phyloP scores from a whole-genome alignment of 2,888 invertebrate genomes.

The Macrostomum cliftonense region DNA sequence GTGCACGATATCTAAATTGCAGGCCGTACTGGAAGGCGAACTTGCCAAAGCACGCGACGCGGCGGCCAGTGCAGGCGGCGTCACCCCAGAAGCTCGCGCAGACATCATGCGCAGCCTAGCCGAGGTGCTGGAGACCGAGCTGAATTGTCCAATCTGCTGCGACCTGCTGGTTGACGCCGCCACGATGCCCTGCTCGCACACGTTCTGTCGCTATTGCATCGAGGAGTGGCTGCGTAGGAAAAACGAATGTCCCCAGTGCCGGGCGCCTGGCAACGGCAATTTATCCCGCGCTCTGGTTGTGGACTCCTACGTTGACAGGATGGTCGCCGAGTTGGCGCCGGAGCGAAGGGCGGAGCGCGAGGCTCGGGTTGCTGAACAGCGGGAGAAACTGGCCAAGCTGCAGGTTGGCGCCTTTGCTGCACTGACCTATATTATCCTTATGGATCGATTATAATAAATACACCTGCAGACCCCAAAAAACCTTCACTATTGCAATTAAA shows the following conservation, averaged over 20 bases:
- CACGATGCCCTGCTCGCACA: slow-evolving; percentile 54
- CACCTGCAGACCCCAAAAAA: no score
- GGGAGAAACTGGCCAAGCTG: slow-evolving; percentile 15
- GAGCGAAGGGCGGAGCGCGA: slow-evolving; percentile 46
- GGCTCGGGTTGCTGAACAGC: slow-evolving; percentile 42
- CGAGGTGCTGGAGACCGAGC: slow-evolving; percentile 41
- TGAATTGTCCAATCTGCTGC: slow-evolving; percentile 56
- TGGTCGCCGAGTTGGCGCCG: slow-evolving; percentile 47
- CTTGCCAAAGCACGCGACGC: no score
- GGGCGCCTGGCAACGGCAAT: slow-evolving; percentile 38
- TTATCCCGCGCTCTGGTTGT: slow-evolving; percentile 48
- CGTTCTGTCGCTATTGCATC: slow-evolving; percentile 55
- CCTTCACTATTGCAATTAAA: no score
- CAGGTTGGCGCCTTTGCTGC: no score
- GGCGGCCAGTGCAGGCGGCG: no score
- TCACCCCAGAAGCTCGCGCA: slow-evolving; percentile 16
- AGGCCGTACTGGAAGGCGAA: no score
- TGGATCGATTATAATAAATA: no score
- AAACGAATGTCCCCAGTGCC: slow-evolving; percentile 54
- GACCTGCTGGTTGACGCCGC: slow-evolving; percentile 54
- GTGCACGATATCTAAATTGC: no score
- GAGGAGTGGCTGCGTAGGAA: slow-evolving; percentile 51
- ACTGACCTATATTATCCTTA: no score
- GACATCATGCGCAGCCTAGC: slow-evolving; percentile 25
- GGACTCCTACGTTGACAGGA: slow-evolving; percentile 54